Conservation (phyloP, 2,888 invertebrate species). For the Drosophila pseudotakahashii region DNA sequence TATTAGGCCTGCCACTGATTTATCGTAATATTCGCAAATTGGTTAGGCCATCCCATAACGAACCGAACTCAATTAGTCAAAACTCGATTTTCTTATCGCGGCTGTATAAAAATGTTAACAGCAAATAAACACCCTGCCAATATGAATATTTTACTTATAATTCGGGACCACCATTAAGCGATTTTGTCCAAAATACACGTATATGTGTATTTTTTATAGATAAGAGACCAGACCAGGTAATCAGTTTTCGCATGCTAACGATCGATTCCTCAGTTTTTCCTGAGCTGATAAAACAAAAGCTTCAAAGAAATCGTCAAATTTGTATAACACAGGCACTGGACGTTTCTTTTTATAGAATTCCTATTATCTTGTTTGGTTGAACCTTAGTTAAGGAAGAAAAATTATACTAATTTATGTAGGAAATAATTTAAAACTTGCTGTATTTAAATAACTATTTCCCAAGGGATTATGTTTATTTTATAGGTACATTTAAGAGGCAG, state of each 20-base stretch:
- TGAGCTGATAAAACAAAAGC: constrained; percentile 32
- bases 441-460: too few species aligned
- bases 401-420: background rate
- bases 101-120: constrained; percentile 44
- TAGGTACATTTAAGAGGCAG: background rate
- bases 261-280: constrained; percentile 31
- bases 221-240: constrained; percentile 44
- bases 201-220: constrained; percentile 13
- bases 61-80: constrained; percentile 35
- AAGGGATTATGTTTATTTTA: background rate
- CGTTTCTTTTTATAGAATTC: background rate
- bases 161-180: constrained; percentile 1
- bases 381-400: background rate
- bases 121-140: constrained; percentile 32
- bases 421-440: background rate
- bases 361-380: background rate
- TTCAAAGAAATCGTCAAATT: constrained; percentile 14
- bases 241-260: constrained; percentile 42
- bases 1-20: constrained; percentile 20
- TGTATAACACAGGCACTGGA: background rate
- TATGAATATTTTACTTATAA: constrained; percentile 29
- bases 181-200: constrained; percentile 22
- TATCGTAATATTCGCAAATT: constrained; percentile 40
- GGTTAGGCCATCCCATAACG: constrained; percentile 4
- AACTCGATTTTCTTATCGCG: constrained; percentile 38